Evolutionary conservation across 1,140 invertebrate genomes (phyloP), one percentile per base, ranked within the genome.

Genomic region (Notospermus geniculatus): DNA sequence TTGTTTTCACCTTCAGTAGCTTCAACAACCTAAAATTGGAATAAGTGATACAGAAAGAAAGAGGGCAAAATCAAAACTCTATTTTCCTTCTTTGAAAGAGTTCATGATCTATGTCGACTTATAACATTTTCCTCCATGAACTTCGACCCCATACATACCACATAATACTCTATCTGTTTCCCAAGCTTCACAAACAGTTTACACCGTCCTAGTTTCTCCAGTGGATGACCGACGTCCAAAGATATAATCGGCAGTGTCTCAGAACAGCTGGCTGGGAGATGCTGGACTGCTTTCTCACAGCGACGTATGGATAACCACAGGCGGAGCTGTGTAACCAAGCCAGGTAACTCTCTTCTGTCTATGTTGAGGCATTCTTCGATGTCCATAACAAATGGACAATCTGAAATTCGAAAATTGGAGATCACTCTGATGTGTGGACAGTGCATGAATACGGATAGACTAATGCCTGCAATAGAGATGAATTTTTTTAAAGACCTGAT

Each of bases 201-300:
- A 76, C 93, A 89, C 28, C 87, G 84, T 1, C 89, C 87, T 1
- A 93, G 85, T 75, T 89, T 88, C 30, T 86, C 85, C 57, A 95
- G 57, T 45, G 90, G 88, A 79, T 94, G 91, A 72, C 91, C 89
- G 28, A 65, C 53, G 53, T 23, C 43, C 28, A 0, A 87, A 84
- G 67, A 89, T 84, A 82, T 81, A 15, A 97, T 83, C 0, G 93
- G 92, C 57, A 97, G 83, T 63, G 88, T 86, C 74, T 94, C 91
- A 54, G 88, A 87, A n/a, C 91, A 87, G 11, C 89, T 89, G 0
- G 93, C 92, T 5, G 92, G 92, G 30, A 97, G 82, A 83, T 95
- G 92, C 73, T 97, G 93, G 1, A 97, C 83, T 0, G 94, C 96
- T 81, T 95, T 96, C 72, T 96, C 93, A 73, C 93, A 97, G 5